phyloP scores from a whole-genome alignment of 2,113 vertebrate genomes.

The Daubentonia madagascariensis region DNA sequence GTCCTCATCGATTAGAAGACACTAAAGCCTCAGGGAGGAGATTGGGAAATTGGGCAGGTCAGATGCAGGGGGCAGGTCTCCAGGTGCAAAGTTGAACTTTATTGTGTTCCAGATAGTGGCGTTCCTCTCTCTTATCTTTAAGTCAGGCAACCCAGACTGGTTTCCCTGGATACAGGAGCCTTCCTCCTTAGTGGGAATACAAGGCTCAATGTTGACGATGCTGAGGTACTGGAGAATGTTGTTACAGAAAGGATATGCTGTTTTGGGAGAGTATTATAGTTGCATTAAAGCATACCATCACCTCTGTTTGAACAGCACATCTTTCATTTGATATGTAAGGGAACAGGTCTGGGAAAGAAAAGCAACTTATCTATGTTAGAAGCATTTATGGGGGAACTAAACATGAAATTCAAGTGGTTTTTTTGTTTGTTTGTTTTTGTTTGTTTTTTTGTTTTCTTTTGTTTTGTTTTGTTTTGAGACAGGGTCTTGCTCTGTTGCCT shows the following conservation, averaged over 20 bases:
- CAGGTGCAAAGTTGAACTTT: neutral
- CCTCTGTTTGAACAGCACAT: neutral
- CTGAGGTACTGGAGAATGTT: neutral
- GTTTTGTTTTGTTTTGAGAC: too few relatives aligned
- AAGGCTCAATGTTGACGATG: neutral
- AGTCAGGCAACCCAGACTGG: neutral
- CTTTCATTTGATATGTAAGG: neutral
- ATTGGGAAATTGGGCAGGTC: neutral
- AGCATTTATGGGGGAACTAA: neutral
- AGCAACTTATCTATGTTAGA: neutral
- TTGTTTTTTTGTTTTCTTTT: too few relatives aligned
- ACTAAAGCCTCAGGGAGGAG: neutral
- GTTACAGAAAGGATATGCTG: neutral
- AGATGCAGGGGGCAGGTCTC: neutral
- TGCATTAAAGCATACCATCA: neutral
- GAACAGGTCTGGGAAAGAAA: conserved; percentile 20
- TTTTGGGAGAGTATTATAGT: neutral
- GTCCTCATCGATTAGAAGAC: neutral
- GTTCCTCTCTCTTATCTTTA: neutral
- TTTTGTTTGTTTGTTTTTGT: too few relatives aligned
- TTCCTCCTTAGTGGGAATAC: neutral
- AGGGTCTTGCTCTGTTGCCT: too few relatives aligned
- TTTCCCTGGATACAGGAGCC: neutral
- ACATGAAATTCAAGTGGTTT: neutral
- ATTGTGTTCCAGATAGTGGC: neutral